Evolutionary conservation across 2,888 invertebrate genomes (phyloP).

Genomic region (Candidula unifasciata): DNA sequence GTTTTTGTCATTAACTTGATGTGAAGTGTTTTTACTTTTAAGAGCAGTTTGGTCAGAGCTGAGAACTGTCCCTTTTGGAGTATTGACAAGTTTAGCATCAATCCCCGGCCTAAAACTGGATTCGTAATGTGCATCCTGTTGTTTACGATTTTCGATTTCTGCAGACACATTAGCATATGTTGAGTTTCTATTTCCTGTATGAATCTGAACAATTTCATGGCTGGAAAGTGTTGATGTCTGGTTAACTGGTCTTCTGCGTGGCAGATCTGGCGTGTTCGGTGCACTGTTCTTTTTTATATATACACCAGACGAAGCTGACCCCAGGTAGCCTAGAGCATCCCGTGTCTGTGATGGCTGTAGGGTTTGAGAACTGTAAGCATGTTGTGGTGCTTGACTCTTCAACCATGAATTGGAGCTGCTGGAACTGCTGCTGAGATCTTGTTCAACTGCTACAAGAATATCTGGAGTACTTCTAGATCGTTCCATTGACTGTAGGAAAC

Average conservation of each 20-base stretch:
- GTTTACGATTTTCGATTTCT: slow-evolving; percentile 54
- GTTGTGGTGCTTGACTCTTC: not conserved
- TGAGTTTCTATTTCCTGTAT: slow-evolving; percentile 60
- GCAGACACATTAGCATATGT: slow-evolving; percentile 75
- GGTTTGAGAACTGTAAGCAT: not conserved
- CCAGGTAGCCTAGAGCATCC: not conserved
- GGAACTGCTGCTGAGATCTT: not conserved
- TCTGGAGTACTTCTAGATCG: slow-evolving; percentile 71
- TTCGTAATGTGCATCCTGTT: slow-evolving; percentile 67
- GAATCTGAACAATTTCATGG: slow-evolving; percentile 63
- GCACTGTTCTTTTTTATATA: not conserved
- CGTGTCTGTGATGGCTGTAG: not conserved
- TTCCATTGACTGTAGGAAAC: slow-evolving; percentile 58
- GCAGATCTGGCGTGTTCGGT: slow-evolving; percentile 59
- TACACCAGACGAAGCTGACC: not conserved
- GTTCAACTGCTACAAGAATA: slow-evolving; percentile 54
- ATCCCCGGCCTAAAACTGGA: slow-evolving; percentile 94
- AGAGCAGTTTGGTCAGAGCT: slow-evolving; percentile 58
- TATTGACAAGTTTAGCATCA: slow-evolving; percentile 91
- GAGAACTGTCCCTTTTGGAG: slow-evolving; percentile 80
- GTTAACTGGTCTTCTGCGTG: slow-evolving; percentile 63
- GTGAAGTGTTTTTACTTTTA: slow-evolving; percentile 58
- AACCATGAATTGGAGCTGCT: slow-evolving; percentile 16
- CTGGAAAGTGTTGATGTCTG: slow-evolving; percentile 59
- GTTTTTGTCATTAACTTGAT: slow-evolving; percentile 33